Evolutionary conservation across 2,797 vertebrate genomes (phyloP).

Genomic region (Uromys caudimaculatus): DNA sequence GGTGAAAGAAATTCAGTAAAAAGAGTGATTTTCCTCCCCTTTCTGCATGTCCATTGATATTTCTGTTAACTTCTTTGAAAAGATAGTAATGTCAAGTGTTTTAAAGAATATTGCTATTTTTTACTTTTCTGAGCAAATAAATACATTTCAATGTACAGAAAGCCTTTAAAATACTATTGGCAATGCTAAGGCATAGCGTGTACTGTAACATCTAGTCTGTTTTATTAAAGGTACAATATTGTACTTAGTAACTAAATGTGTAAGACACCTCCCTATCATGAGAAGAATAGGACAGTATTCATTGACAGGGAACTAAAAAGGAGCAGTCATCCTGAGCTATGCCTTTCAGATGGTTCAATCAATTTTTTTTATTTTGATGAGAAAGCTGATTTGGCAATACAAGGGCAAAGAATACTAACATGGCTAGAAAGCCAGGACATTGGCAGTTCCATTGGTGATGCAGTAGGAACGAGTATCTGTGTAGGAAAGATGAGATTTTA

Average conservation of each 20-base stretch:
- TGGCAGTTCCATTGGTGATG: slow-evolving; percentile 77
- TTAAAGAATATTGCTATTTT: slow-evolving; percentile 42
- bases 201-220: slow-evolving; percentile 51
- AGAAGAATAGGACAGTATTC: slow-evolving; percentile 84
- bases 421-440: slow-evolving; percentile 66
- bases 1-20: slow-evolving; percentile 59
- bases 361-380: slow-evolving; percentile 86
- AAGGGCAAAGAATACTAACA: slow-evolving; percentile 82
- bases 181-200: slow-evolving; percentile 60
- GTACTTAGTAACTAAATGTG: slow-evolving; percentile 66
- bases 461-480: slow-evolving; percentile 43
- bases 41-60: not conserved
- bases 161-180: slow-evolving; percentile 51
- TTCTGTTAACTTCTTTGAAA: slow-evolving; percentile 41
- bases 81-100: slow-evolving; percentile 20
- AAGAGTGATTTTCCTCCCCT: not conserved
- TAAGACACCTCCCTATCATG: slow-evolving; percentile 74
- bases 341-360: slow-evolving; percentile 87
- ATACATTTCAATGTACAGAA: slow-evolving; percentile 7
- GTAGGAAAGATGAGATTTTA: slow-evolving; percentile 68
- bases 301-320: slow-evolving; percentile 82
- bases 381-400: slow-evolving; percentile 83
- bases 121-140: slow-evolving; percentile 38
- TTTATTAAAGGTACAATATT: slow-evolving; percentile 75
- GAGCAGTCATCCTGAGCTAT: slow-evolving; percentile 85